A percentile compares a stretch with the other conserved stretches of the same genome.
Evolutionary conservation across 2,888 invertebrate species (phyloP).

Genomic region (Thereva nobilitata): DNA sequence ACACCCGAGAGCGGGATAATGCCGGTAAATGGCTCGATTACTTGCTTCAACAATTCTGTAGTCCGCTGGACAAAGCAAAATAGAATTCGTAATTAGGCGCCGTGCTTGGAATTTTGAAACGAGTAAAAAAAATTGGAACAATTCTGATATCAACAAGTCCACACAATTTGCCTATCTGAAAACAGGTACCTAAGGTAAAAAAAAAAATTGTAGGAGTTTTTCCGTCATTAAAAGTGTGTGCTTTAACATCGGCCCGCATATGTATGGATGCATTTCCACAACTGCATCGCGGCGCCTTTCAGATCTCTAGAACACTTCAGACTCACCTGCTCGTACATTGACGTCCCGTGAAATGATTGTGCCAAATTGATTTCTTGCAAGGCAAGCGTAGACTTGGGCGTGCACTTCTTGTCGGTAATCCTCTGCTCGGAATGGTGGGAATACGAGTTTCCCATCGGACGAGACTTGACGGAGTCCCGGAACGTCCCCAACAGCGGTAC

Average conservation of each 20-base stretch:
- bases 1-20: too few relatives aligned
- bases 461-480: slow-evolving; percentile 84
- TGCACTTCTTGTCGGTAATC: slow-evolving; percentile 93
- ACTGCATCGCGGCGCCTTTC: slow-evolving; percentile 36
- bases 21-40: too few relatives aligned
- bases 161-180: too few relatives aligned
- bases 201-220: too few relatives aligned
- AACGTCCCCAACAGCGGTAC: slow-evolving; percentile 87
- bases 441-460: slow-evolving; percentile 90
- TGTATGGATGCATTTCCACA: slow-evolving; percentile 31
- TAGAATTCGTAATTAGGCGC: too few relatives aligned
- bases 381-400: slow-evolving; percentile 90
- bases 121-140: too few relatives aligned
- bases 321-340: slow-evolving; percentile 90
- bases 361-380: slow-evolving; percentile 87
- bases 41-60: too few relatives aligned
- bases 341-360: slow-evolving; percentile 90
- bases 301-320: slow-evolving; percentile 49
- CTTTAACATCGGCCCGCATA: background rate
- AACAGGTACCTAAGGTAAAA: too few relatives aligned
- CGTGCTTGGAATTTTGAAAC: too few relatives aligned
- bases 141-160: too few relatives aligned
- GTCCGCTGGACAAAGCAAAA: too few relatives aligned
- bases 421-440: slow-evolving; percentile 92
- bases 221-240: too few relatives aligned